phyloP scores from a whole-genome alignment of 2,113 vertebrate species.

The Eupsittula cactorum region DNA sequence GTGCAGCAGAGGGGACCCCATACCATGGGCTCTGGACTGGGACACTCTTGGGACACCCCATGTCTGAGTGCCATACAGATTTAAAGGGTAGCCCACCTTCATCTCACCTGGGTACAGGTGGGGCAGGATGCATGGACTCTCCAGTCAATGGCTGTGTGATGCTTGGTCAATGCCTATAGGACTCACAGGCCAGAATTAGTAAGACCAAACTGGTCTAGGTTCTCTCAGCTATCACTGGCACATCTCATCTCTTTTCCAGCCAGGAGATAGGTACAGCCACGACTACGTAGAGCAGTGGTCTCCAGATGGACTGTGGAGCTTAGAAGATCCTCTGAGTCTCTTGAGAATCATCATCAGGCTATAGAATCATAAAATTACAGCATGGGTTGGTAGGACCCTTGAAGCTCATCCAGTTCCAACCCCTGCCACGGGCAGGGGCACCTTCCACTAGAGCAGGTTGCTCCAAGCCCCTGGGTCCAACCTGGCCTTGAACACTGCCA shows the following conservation, averaged over 20 bases:
- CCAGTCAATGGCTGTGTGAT: not conserved
- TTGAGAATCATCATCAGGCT: not conserved
- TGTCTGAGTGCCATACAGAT: not conserved
- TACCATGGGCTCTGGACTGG: not conserved
- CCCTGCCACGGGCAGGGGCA: not conserved
- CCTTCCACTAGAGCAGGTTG: not conserved
- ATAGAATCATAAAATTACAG: not conserved
- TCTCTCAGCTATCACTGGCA: not conserved
- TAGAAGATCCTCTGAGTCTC: not conserved
- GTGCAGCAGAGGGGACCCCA: fast-evolving
- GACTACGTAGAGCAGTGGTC: fast-evolving
- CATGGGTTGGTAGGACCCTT: not conserved
- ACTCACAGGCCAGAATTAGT: not conserved
- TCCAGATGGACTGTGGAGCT: not conserved
- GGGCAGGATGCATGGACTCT: not conserved
- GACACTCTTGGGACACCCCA: not conserved
- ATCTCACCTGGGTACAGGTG: not conserved
- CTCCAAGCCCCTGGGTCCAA: not conserved
- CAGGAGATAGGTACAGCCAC: not conserved
- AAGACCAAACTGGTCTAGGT: not conserved
- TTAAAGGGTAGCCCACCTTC: not conserved
- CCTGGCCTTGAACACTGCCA: not conserved
- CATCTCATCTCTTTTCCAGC: too few relatives aligned
- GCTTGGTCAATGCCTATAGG: not conserved
- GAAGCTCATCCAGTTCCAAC: not conserved